These are phyloP conservation scores for Heliconius hewitsoni DNA, from an alignment of 1,140 invertebrate species.

Conservation along the genomic window DNA sequence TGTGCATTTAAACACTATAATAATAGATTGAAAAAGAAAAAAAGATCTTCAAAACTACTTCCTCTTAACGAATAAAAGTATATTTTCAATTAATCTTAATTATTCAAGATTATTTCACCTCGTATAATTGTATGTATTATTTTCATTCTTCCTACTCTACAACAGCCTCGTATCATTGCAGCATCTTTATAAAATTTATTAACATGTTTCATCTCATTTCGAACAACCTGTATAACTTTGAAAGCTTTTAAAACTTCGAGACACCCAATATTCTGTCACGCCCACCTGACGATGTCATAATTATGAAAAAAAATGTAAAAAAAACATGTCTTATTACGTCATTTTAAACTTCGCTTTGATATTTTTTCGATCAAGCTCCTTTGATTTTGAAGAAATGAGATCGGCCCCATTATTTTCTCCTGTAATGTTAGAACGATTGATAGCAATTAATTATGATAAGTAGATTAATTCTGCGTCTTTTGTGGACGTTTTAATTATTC, in stretches of 20 bases:
- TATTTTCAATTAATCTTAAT: too few relatives aligned
- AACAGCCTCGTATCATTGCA: constrained; percentile 13
- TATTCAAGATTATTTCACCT: background rate
- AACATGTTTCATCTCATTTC: constrained; percentile 22
- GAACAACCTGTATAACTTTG: constrained; percentile 54
- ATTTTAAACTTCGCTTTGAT: constrained; percentile 64
- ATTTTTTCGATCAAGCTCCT: constrained; percentile 63
- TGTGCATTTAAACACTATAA: too few relatives aligned
- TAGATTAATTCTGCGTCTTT: constrained; percentile 41
- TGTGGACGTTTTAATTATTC: constrained; percentile 39
- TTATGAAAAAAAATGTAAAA: constrained; percentile 46
- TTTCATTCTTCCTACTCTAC: background rate
- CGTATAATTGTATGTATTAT: background rate
- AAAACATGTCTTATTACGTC: constrained; percentile 58
- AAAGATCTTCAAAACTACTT: too few relatives aligned
- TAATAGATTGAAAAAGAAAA: too few relatives aligned
- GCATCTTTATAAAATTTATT: background rate
- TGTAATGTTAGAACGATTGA: constrained; percentile 34
- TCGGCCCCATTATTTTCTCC: constrained; percentile 55
- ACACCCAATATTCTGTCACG: constrained; percentile 54
- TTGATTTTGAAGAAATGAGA: constrained; percentile 63
- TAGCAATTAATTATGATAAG: constrained; percentile 34
- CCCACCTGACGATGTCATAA: constrained; percentile 62
- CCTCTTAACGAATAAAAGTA: too few relatives aligned
- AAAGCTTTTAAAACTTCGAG: constrained; percentile 51